These are phyloP conservation scores for Tricholauxania praeusta DNA, from an alignment of 2,888 invertebrate species.

Conservation along the genomic window DNA sequence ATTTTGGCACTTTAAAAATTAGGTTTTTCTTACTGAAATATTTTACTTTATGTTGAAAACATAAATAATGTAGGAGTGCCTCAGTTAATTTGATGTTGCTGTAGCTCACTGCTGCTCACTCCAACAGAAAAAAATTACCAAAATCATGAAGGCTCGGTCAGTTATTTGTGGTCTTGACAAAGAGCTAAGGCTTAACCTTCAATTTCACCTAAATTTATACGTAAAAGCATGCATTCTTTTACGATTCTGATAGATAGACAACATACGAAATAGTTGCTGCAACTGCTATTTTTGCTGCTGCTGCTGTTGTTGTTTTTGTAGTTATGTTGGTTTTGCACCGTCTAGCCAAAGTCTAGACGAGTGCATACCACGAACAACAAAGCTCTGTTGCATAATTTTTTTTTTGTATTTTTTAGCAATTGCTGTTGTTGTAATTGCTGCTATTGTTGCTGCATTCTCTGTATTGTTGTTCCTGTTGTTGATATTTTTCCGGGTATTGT, in stretches of 20 bases:
- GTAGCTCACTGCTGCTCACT: no score
- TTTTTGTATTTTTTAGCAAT: constrained; percentile 12
- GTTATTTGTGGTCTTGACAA: no score
- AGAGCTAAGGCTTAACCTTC: no score
- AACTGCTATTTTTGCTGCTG: constrained; percentile 31
- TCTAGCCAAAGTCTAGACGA: constrained; percentile 67
- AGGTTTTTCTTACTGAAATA: no score
- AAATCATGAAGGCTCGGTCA: no score
- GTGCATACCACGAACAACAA: constrained; percentile 48
- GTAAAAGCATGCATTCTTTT: no score
- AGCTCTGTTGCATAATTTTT: constrained; percentile 15
- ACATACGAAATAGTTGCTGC: constrained; percentile 44
- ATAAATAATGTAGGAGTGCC: no score
- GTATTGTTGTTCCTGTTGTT: constrained; percentile 17
- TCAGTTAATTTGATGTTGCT: no score
- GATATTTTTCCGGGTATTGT: constrained; percentile 29
- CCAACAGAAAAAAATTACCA: no score
- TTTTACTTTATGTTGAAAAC: no score
- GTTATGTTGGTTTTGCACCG: constrained; percentile 64
- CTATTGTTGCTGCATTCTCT: constrained; percentile 19
- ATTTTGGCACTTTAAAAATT: no score
- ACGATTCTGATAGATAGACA: constrained; percentile 1
- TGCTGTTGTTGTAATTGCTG: constrained; percentile 23
- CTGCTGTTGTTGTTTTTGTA: constrained; percentile 44
- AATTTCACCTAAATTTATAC: no score